Conservation (phyloP, 2,113 vertebrate species). For the Alligator mississippiensis region DNA sequence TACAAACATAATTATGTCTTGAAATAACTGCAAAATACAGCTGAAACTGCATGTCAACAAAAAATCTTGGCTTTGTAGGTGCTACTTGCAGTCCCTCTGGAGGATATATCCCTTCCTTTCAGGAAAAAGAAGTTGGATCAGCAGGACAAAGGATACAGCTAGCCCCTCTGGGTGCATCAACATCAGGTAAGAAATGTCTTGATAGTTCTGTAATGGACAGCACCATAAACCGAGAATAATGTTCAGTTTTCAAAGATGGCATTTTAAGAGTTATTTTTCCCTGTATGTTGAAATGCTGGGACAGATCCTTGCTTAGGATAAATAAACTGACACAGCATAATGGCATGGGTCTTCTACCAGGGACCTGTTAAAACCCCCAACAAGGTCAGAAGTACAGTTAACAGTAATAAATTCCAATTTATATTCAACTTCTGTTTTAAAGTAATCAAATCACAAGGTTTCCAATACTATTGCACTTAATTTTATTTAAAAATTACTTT, state of each 20-base stretch:
- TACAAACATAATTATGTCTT: not conserved
- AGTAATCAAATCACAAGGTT: not conserved
- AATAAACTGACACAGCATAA: not conserved
- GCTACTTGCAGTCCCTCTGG: conserved; percentile 83
- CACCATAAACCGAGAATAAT: not conserved
- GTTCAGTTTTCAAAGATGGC: not conserved
- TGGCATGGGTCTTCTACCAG: not conserved
- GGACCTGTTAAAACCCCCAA: not conserved
- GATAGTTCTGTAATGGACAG: not conserved
- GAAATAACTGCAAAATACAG: not conserved
- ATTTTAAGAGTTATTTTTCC: not conserved
- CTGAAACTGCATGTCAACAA: conserved; percentile 72
- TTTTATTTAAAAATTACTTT: not conserved
- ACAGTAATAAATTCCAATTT: not conserved
- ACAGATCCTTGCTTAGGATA: not conserved
- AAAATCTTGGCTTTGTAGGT: conserved; percentile 79
- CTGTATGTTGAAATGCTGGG: not conserved
- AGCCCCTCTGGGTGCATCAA: conserved; percentile 81
- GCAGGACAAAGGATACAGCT: conserved; percentile 94
- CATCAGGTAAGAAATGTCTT: conserved; percentile 81
- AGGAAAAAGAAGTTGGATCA: conserved; percentile 94
- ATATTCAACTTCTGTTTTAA: not conserved
- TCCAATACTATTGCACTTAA: not conserved
- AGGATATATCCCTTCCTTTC: conserved; percentile 88
- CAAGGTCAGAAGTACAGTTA: not conserved